Evolutionary conservation across 2,888 invertebrate species (phyloP).

Genomic region (Melieria picta): DNA sequence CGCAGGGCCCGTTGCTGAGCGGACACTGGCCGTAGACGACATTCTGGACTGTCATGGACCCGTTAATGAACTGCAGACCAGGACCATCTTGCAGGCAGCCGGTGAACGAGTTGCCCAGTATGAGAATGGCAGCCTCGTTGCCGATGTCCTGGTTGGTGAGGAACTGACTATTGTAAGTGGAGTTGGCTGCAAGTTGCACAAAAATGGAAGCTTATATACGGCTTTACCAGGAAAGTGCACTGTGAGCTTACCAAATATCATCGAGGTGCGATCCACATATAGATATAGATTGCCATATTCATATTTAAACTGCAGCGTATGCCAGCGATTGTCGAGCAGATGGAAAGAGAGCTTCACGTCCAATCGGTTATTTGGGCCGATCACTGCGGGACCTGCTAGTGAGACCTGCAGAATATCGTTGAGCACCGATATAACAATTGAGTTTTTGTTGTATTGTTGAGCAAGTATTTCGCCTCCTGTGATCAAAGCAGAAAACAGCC

Average conservation of each 20-base stretch:
- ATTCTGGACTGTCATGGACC: constrained; percentile 73
- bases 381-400: constrained; percentile 65
- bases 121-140: constrained; percentile 77
- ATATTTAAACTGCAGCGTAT: constrained; percentile 68
- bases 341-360: constrained; percentile 75
- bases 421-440: constrained; percentile 71
- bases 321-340: constrained; percentile 85
- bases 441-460: constrained; percentile 74
- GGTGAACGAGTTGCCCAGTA: constrained; percentile 82
- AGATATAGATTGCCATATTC: constrained; percentile 65
- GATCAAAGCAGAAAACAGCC: neutral
- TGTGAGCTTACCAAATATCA: constrained; percentile 60
- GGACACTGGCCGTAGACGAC: constrained; percentile 82
- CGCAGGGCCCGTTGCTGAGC: constrained; percentile 77
- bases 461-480: constrained; percentile 77
- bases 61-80: constrained; percentile 80
- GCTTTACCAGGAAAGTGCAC: neutral
- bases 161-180: constrained; percentile 80
- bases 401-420: constrained; percentile 72
- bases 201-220: neutral
- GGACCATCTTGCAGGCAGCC: constrained; percentile 89
- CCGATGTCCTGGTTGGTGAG: constrained; percentile 77
- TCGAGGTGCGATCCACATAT: constrained; percentile 63
- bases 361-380: constrained; percentile 69
- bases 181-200: constrained; percentile 70